Evolutionary conservation across 2,888 invertebrate species (phyloP), one percentile per base, ranked within the genome.

Genomic region (Archips crataeganus): DNA sequence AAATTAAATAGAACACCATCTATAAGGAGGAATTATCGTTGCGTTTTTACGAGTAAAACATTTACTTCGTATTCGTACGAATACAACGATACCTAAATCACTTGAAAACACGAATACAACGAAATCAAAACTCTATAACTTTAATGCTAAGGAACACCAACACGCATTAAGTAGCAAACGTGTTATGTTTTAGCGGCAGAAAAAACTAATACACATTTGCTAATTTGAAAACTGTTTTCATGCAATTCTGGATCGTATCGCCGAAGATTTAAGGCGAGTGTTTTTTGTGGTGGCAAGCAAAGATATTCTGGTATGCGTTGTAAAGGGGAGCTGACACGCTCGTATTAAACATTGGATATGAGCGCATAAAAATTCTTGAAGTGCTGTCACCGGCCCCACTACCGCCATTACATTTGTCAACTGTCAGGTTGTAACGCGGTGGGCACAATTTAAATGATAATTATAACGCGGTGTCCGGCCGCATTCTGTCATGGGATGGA

Each of bases 371-470:
- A 94, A 94, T 93, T 93, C 92, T 91, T 89, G 84, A 88, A 89
- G 88, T 88, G 91, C 88, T 88, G 90, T 90, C 91, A 88, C 81
- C 86, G 85, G 83, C 85, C 87, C 87, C 88, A 85, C 87, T 89
- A 90, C 89, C 88, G 90, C 89, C 91, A 92, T 93, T 90, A 93
- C 93, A 93, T 94, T 93, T 92, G 93, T 94, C 94, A 93, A 92
- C 89, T 92, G 94, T 93, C 93, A 91, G 86, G 80, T 87, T 83
- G 91, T 88, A 88, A 89, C 92, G 90, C 86, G 86, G 88, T 88
- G 89, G 86, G 87, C 86, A 90, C 93, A 86, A 92, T 93, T 93
- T 93, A 92, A 91, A 94, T 94, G 93, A 90, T 93, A 94, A 94
- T 94, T 93, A 91, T 89, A 89, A 90, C 87, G 90, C 86, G 88